These are phyloP conservation scores for Limnodromus scolopaceus DNA, from an alignment of 2,797 vertebrate species.

Conservation along the genomic window DNA sequence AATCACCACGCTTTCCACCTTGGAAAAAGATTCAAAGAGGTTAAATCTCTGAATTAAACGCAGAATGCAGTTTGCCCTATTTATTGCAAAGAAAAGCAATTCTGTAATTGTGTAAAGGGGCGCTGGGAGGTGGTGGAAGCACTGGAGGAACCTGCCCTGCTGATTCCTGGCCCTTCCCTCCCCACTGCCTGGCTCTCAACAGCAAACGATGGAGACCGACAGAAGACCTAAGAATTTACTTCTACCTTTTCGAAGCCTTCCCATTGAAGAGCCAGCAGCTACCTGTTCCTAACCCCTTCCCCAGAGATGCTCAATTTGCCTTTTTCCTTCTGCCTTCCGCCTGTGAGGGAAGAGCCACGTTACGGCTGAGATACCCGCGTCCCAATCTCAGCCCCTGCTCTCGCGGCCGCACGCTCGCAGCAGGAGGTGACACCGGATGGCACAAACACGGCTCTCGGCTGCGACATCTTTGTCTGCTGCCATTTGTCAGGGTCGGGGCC, in stretches of 20 bases:
- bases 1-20: background rate
- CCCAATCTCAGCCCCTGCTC: background rate
- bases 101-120: background rate
- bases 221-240: accelerated
- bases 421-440: background rate
- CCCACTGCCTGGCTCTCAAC: background rate
- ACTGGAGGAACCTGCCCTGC: background rate
- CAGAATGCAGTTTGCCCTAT: background rate
- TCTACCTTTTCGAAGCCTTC: background rate
- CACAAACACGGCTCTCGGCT: background rate
- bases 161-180: background rate
- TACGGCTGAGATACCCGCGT: too few species aligned
- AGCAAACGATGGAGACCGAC: accelerated
- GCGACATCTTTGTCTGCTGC: background rate
- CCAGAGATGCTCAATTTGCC: background rate
- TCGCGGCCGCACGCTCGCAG: background rate
- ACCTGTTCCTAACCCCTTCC: background rate
- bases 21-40: background rate
- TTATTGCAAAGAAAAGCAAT: background rate
- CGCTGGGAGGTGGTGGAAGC: background rate
- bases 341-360: background rate
- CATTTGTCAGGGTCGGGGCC: background rate
- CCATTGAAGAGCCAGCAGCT: background rate
- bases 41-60: background rate
- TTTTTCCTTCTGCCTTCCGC: background rate